Percentiles rank a stretch among this genome's conserved stretches.
Evolutionary conservation across 2,888 invertebrate genomes (phyloP).

Genomic region (Julus scandinavius): DNA sequence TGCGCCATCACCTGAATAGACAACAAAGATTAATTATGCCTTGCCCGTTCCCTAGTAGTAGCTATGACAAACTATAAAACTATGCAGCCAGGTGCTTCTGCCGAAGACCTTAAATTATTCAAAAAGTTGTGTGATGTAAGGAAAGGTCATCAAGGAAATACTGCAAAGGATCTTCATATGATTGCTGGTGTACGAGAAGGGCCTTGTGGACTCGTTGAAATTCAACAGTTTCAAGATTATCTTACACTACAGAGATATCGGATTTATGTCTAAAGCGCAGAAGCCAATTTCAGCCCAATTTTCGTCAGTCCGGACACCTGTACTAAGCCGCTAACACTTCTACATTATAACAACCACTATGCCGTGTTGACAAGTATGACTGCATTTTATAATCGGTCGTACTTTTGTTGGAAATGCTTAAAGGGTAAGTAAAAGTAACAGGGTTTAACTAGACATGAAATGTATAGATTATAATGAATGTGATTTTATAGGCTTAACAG

Average conservation of each 20-base stretch:
- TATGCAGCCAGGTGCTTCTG: not conserved
- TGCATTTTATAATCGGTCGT: not conserved
- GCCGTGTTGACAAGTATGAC: not conserved
- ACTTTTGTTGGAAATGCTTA: not conserved
- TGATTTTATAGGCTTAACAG: too few species aligned
- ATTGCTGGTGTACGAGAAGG: not conserved
- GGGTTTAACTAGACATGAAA: not conserved
- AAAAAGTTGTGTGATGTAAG: not conserved
- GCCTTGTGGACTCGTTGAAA: not conserved
- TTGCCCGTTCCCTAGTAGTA: not conserved
- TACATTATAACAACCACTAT: not conserved
- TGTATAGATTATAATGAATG: too few species aligned
- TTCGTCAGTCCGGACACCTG: not conserved
- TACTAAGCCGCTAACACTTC: not conserved
- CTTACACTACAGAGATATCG: not conserved
- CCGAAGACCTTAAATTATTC: not conserved
- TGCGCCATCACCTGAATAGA: not conserved
- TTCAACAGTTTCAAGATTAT: not conserved
- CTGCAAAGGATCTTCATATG: not conserved
- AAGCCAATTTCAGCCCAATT: not conserved
- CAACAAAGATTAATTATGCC: conserved; percentile 1
- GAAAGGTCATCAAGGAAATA: not conserved
- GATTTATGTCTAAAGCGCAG: not conserved
- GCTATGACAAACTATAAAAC: not conserved
- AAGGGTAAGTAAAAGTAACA: not conserved